Percentiles rank a stretch among this genome's conserved stretches.
Conservation (phyloP, 2,888 invertebrate species). For the Cabera pusaria region DNA sequence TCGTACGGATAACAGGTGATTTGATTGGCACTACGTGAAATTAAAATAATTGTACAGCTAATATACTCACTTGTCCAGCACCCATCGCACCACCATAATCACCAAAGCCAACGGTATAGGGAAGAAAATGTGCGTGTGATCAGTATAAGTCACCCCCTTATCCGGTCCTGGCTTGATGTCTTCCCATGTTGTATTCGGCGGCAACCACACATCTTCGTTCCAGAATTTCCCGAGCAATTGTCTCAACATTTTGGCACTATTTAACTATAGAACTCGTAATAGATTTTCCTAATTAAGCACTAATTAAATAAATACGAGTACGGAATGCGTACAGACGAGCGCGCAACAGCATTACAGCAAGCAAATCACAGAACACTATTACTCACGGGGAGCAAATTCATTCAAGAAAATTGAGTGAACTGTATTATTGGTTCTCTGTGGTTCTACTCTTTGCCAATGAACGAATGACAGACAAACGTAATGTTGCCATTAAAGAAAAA, state of each 20-base stretch:
- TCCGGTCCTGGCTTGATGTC: constrained; percentile 90
- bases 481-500: no score
- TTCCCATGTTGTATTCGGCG: constrained; percentile 95
- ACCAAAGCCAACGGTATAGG: constrained; percentile 93
- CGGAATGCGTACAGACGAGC: constrained; percentile 9
- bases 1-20: constrained; percentile 27
- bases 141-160: constrained; percentile 89
- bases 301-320: constrained; percentile 21
- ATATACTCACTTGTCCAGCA: constrained; percentile 95
- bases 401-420: constrained; percentile 8
- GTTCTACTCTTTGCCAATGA: not conserved
- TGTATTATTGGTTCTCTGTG: constrained; percentile 3
- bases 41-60: constrained; percentile 18
- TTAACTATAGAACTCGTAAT: constrained; percentile 15
- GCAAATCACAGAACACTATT: no score
- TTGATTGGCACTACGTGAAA: constrained; percentile 13
- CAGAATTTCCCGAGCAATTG: constrained; percentile 85
- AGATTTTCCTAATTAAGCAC: constrained; percentile 8
- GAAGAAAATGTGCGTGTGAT: constrained; percentile 90
- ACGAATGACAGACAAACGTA: no score
- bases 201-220: constrained; percentile 95
- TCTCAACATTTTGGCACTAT: constrained; percentile 58
- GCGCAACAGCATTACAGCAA: no score
- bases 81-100: constrained; percentile 89
- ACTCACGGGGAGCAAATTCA: no score